A percentile compares a stretch with the other conserved stretches of the same genome.
These are phyloP conservation scores for Lymantria monacha DNA, from an alignment of 2,888 invertebrate species.

Conservation along the genomic window DNA sequence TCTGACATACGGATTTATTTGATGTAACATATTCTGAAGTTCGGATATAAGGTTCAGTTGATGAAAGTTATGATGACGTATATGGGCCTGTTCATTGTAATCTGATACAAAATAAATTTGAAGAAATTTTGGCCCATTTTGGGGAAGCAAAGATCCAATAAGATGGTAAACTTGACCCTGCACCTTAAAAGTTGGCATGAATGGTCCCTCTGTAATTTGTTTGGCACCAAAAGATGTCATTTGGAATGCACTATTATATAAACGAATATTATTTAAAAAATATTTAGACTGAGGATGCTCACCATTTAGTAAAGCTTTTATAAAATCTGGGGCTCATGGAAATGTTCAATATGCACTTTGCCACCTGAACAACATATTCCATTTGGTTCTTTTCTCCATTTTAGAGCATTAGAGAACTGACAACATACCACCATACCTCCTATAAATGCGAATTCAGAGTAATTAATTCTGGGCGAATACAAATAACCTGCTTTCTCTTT, in stretches of 20 bases:
- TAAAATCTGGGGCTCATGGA: neutral
- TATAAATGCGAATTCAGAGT: neutral
- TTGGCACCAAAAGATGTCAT: slow-evolving; percentile 14
- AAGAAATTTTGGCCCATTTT: slow-evolving; percentile 20
- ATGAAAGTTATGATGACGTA: neutral
- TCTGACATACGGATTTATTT: slow-evolving; percentile 11
- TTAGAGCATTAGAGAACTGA: slow-evolving; percentile 18
- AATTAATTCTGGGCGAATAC: neutral
- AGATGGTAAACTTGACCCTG: slow-evolving; percentile 27
- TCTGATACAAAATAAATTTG: slow-evolving; percentile 33
- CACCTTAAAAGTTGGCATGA: slow-evolving; percentile 34
- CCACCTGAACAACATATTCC: slow-evolving; percentile 20
- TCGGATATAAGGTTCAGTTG: slow-evolving; percentile 20
- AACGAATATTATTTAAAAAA: neutral
- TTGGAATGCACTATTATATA: slow-evolving; percentile 3
- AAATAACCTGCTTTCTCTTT: neutral
- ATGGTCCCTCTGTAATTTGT: slow-evolving; percentile 20
- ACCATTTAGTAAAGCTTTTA: neutral
- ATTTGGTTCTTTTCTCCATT: slow-evolving; percentile 17
- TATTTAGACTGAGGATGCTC: slow-evolving; percentile 2
- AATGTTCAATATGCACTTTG: slow-evolving; percentile 6
- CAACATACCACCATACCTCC: slow-evolving; percentile 4
- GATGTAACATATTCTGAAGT: slow-evolving; percentile 28
- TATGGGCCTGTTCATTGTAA: slow-evolving; percentile 18
- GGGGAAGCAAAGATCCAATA: slow-evolving; percentile 19